Percentiles rank a stretch among this genome's conserved stretches.
Evolutionary conservation across 2,797 vertebrate species (phyloP).

Genomic region (Sebastes trivittatus): DNA sequence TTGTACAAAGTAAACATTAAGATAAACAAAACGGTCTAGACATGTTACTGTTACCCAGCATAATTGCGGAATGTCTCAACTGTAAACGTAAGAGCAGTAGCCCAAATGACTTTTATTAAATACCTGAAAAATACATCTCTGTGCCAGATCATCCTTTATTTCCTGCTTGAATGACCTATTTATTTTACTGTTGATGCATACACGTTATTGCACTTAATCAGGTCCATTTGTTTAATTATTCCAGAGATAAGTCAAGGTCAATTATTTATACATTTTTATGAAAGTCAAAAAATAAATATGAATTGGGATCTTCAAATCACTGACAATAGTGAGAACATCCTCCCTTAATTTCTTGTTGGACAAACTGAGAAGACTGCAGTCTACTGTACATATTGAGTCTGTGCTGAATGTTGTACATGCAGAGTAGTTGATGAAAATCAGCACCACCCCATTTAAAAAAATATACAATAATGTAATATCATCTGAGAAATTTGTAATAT

Average conservation of each 20-base stretch:
- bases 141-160: conserved; percentile 20
- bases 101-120: conserved; percentile 87
- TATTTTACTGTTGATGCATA: background rate
- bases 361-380: background rate
- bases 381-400: background rate
- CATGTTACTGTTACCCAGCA: conserved; percentile 83
- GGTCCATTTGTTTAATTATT: background rate
- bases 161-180: background rate
- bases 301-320: background rate
- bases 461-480: background rate
- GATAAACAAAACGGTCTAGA: conserved; percentile 80
- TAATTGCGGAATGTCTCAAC: conserved; percentile 84
- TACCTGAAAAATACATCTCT: conserved; percentile 71
- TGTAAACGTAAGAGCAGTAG: conserved; percentile 86
- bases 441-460: background rate
- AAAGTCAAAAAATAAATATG: background rate
- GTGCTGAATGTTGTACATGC: background rate
- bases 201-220: background rate
- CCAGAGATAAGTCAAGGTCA: background rate
- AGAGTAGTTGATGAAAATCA: background rate
- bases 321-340: background rate
- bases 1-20: conserved; percentile 86
- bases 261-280: background rate
- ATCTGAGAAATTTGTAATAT: background rate
- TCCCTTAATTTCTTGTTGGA: background rate